Conservation (phyloP, 2,797 vertebrate genomes). For the Hippocampus kuda region DNA sequence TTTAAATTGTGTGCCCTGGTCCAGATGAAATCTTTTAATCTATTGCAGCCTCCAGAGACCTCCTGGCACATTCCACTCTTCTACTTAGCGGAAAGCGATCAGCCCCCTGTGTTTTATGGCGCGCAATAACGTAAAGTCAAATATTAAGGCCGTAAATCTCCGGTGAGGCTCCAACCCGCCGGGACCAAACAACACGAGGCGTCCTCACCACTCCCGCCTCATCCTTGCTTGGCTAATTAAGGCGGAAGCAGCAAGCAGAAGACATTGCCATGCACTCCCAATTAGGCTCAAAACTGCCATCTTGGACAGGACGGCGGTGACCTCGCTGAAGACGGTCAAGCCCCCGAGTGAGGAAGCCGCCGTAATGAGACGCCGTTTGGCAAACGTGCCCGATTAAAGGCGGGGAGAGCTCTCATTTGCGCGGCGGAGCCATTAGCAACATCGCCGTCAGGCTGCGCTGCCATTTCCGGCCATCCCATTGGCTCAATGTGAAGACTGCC, state of each 20-base stretch:
- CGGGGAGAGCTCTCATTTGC: constrained; percentile 27
- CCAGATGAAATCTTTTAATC: constrained; percentile 4
- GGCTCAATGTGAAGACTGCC: neutral
- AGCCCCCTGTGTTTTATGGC: constrained; percentile 7
- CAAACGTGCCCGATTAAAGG: constrained; percentile 32
- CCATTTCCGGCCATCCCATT: constrained; percentile 4
- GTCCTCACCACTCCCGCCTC: constrained; percentile 17
- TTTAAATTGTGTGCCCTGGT: neutral
- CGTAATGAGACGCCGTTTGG: constrained; percentile 43
- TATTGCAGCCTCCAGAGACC: neutral
- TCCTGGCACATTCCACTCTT: neutral
- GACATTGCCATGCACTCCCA: constrained; percentile 28
- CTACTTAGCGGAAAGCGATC: constrained; percentile 11
- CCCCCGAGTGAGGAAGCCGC: constrained; percentile 23
- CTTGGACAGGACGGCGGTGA: constrained; percentile 31
- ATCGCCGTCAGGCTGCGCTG: constrained; percentile 40
- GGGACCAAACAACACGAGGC: constrained; percentile 35
- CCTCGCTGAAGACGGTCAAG: constrained; percentile 36
- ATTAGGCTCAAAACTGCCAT: constrained; percentile 49
- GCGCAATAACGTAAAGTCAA: constrained; percentile 29
- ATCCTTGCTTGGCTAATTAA: constrained; percentile 38
- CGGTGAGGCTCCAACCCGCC: constrained; percentile 23
- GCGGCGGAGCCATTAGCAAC: constrained; percentile 24
- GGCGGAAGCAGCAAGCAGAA: constrained; percentile 22
- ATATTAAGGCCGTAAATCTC: constrained; percentile 20